These are phyloP conservation scores for Tipula vernalis DNA, from an alignment of 2,888 invertebrate species.

Conservation along the genomic window DNA sequence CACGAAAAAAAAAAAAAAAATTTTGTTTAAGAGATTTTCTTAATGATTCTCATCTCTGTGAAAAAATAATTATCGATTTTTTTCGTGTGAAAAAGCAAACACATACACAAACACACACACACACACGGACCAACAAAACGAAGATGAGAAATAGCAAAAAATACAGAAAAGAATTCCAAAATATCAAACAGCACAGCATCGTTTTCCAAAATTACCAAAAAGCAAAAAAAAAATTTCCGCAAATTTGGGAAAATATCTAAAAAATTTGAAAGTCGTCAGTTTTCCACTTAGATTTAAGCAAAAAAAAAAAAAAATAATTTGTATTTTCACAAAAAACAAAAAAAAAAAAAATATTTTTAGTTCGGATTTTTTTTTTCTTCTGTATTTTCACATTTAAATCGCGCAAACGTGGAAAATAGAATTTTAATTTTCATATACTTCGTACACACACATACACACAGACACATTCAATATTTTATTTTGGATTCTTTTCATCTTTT, in stretches of 20 bases:
- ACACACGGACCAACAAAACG: neutral
- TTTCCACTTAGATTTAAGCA: neutral
- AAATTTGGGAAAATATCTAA: neutral
- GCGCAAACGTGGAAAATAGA: conserved; percentile 6
- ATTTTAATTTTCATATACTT: neutral
- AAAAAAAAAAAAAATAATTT: neutral
- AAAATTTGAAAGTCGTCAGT: neutral
- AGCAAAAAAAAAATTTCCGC: neutral
- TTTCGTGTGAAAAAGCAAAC: neutral
- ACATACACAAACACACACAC: neutral
- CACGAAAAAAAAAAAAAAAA: neutral
- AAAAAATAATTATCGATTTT: conserved; percentile 9
- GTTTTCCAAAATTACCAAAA: neutral
- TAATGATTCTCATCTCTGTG: conserved; percentile 7
- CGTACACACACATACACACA: neutral
- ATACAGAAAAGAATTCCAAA: neutral
- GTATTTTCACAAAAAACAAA: neutral
- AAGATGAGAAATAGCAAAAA: neutral
- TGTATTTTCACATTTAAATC: neutral
- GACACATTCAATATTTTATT: neutral
- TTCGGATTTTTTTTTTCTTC: neutral
- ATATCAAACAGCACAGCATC: neutral
- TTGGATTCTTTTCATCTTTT: conserved; percentile 5
- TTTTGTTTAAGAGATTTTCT: neutral
- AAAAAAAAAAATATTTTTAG: neutral